Evolutionary conservation across 2,113 vertebrate species (phyloP).

Genomic region (Lepus americanus): DNA sequence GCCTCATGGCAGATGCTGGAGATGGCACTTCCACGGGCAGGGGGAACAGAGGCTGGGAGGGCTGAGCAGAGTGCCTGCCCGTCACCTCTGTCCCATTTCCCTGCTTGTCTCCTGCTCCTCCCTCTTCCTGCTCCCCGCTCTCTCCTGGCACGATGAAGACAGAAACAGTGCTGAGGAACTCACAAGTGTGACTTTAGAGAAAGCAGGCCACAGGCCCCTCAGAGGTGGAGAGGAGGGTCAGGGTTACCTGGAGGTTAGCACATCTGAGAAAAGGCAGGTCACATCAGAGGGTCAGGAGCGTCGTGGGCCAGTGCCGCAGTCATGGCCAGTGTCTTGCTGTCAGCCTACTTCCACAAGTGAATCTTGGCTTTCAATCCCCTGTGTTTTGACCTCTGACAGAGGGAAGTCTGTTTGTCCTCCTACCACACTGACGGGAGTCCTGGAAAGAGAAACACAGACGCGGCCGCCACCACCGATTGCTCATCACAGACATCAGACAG

Average conservation of each 20-base stretch:
- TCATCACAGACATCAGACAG: slow-evolving; percentile 94
- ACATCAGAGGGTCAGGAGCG: neutral
- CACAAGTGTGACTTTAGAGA: neutral
- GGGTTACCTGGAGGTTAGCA: neutral
- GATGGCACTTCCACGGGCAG: neutral
- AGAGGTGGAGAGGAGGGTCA: neutral
- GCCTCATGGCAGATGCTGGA: neutral
- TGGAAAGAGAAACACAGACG: slow-evolving; percentile 92
- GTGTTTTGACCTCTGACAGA: slow-evolving; percentile 87
- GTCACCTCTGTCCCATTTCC: neutral
- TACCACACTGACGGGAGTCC: slow-evolving; percentile 92
- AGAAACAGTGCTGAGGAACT: slow-evolving; percentile 33
- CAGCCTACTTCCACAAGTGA: neutral
- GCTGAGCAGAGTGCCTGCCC: neutral
- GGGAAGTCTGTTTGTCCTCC: slow-evolving; percentile 95
- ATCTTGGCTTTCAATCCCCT: neutral
- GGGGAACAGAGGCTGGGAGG: neutral
- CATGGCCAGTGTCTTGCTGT: neutral
- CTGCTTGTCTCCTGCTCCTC: neutral
- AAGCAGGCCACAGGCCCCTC: neutral
- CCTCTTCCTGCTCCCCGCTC: neutral
- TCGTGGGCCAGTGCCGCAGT: neutral
- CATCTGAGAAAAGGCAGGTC: neutral
- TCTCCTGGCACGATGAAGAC: neutral
- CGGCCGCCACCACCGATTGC: slow-evolving; percentile 95